Percentiles rank a stretch among this genome's conserved stretches.
Evolutionary conservation across 2,797 vertebrate species (phyloP).

Genomic region (Erethizon dorsatum): DNA sequence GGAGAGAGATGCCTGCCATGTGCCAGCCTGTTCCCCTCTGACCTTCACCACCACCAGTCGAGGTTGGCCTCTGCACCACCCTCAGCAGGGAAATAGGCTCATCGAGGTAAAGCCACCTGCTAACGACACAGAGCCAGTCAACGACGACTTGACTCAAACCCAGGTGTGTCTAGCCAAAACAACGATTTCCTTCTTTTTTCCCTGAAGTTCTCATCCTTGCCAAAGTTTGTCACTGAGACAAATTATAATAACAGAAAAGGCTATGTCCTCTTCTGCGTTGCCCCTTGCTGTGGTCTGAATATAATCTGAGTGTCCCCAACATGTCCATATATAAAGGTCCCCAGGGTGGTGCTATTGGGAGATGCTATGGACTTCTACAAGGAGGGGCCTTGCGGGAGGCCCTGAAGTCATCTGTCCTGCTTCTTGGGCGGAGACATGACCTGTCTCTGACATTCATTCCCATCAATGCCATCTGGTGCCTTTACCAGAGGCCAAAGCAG

Average conservation of each 20-base stretch:
- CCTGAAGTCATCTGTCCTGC: background rate
- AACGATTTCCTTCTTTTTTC: background rate
- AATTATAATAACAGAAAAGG: background rate
- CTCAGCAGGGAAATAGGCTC: background rate
- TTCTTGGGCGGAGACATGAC: background rate
- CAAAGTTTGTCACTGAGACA: background rate
- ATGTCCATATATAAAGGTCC: background rate
- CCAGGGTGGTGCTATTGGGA: background rate
- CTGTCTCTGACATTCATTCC: too few relatives aligned
- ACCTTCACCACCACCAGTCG: background rate
- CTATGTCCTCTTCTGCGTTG: background rate
- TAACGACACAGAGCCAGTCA: background rate
- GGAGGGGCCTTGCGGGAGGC: background rate
- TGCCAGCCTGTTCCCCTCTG: background rate
- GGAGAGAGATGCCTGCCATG: accelerated
- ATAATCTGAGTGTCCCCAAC: background rate
- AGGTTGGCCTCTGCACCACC: background rate
- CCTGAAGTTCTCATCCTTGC: background rate
- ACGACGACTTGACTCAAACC: background rate
- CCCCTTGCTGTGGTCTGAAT: too few relatives aligned
- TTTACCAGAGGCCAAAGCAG: background rate
- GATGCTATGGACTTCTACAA: background rate
- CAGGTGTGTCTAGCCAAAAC: background rate
- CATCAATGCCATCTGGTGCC: background rate
- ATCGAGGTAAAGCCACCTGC: background rate